Percentiles rank a stretch among this genome's conserved stretches.
These are phyloP conservation scores for Brachyrhaphis roseni DNA, from an alignment of 2,797 vertebrate genomes.

Conservation along the genomic window DNA sequence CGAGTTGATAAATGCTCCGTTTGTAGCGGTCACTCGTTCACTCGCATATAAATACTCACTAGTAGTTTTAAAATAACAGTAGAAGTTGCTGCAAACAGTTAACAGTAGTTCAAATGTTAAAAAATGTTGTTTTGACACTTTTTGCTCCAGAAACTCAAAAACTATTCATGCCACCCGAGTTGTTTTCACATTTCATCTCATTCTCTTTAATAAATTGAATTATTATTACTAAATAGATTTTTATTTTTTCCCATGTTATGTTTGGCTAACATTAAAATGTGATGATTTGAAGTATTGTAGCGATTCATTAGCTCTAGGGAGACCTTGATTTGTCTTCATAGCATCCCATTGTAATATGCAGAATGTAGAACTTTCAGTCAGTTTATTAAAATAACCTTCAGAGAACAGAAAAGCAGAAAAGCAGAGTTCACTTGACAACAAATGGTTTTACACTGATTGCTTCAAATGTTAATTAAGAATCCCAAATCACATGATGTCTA, in stretches of 20 bases:
- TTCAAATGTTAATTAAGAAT: not conserved
- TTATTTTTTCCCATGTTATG: not conserved
- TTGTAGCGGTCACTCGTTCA: not conserved
- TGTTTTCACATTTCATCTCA: not conserved
- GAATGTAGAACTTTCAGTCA: not conserved
- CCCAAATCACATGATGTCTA: conserved; percentile 1
- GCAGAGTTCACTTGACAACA: not conserved
- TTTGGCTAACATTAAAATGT: not conserved
- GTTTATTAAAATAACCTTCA: not conserved
- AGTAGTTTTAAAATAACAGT: not conserved
- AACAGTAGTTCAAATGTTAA: not conserved
- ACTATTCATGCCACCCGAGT: not conserved
- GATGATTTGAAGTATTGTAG: not conserved
- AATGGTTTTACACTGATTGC: not conserved
- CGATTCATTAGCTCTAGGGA: not conserved
- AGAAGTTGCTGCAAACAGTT: not conserved
- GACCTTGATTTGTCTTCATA: not conserved
- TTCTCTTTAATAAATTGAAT: not conserved
- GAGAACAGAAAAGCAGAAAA: not conserved
- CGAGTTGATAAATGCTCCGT: not conserved
- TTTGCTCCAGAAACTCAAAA: not conserved
- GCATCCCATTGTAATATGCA: not conserved
- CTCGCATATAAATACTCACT: not conserved
- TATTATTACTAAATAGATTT: not conserved
- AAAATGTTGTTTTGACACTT: not conserved